Evolutionary conservation across 2,113 vertebrate species (phyloP).

Genomic region (Ochotona curzoniae): DNA sequence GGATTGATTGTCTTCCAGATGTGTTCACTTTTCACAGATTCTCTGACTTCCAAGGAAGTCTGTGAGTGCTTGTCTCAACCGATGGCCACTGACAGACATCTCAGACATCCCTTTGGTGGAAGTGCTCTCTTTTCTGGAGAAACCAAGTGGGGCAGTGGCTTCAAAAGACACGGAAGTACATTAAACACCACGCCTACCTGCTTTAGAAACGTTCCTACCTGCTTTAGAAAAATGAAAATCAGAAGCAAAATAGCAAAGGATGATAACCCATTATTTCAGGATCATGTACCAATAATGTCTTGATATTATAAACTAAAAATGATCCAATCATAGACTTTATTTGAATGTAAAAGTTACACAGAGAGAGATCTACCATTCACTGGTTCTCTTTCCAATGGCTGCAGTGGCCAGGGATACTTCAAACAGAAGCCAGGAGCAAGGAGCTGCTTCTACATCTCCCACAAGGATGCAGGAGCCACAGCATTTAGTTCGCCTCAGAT

Average conservation of each 20-base stretch:
- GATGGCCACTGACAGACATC: slow-evolving; percentile 60
- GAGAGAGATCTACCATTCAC: too few relatives aligned
- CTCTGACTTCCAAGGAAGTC: slow-evolving; percentile 65
- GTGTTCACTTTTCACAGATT: slow-evolving; percentile 76
- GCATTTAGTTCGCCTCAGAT: too few relatives aligned
- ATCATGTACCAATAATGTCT: slow-evolving; percentile 10
- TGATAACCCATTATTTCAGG: not conserved
- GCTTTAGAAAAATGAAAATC: slow-evolving; percentile 46
- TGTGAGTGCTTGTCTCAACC: slow-evolving; percentile 59
- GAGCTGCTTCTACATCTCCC: too few relatives aligned
- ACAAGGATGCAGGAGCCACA: too few relatives aligned
- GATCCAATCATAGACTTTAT: not conserved
- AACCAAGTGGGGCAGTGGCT: not conserved
- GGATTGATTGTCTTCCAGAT: slow-evolving; percentile 76
- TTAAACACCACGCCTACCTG: not conserved
- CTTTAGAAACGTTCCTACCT: not conserved
- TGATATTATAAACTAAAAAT: slow-evolving; percentile 35
- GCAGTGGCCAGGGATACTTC: too few relatives aligned
- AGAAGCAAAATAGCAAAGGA: slow-evolving; percentile 7
- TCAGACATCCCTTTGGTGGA: slow-evolving; percentile 74
- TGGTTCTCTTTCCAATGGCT: too few relatives aligned
- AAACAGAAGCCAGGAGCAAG: too few relatives aligned
- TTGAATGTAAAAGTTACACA: too few relatives aligned
- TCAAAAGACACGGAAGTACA: slow-evolving; percentile 40
- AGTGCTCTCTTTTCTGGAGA: slow-evolving; percentile 48